Evolutionary conservation across 2,888 invertebrate species (phyloP).

Genomic region (Acheta domesticus): DNA sequence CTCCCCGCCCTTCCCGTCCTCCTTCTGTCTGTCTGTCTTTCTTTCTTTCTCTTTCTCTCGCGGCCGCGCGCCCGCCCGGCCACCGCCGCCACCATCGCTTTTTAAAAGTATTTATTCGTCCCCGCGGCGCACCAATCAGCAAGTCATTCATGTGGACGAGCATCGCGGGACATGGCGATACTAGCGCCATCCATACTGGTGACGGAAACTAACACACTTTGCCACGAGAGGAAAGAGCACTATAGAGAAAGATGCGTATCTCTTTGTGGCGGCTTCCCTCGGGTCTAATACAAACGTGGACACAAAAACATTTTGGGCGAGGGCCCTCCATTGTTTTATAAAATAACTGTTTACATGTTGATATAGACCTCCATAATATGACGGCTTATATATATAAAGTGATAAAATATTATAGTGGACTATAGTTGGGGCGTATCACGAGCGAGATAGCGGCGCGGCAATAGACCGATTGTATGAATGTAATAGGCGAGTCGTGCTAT

Average conservation of each 20-base stretch:
- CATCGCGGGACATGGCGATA: constrained; percentile 12
- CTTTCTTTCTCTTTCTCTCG: background rate
- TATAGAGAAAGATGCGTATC: constrained; percentile 32
- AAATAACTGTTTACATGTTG: constrained; percentile 12
- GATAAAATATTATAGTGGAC: constrained; percentile 30
- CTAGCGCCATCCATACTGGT: constrained; percentile 20
- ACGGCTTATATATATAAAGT: constrained; percentile 25
- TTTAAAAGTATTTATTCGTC: constrained; percentile 18
- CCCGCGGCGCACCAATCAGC: constrained; percentile 30
- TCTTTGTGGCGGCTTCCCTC: constrained; percentile 24
- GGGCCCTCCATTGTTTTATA: constrained; percentile 27
- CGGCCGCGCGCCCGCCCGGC: background rate
- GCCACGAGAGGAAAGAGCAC: constrained; percentile 24
- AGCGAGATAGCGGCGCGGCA: constrained; percentile 7
- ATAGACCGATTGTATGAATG: constrained; percentile 18
- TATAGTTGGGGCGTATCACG: background rate
- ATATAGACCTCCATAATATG: constrained; percentile 24
- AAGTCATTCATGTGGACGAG: constrained; percentile 28
- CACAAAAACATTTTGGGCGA: constrained; percentile 30
- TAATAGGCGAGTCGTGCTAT: background rate
- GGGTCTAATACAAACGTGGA: constrained; percentile 27
- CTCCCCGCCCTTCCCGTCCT: background rate
- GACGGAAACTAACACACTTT: constrained; percentile 25
- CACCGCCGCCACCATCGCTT: background rate
- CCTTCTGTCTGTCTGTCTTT: background rate